These are phyloP conservation scores for Drosophila bunnanda DNA, from an alignment of 2,888 invertebrate species.

Conservation along the genomic window DNA sequence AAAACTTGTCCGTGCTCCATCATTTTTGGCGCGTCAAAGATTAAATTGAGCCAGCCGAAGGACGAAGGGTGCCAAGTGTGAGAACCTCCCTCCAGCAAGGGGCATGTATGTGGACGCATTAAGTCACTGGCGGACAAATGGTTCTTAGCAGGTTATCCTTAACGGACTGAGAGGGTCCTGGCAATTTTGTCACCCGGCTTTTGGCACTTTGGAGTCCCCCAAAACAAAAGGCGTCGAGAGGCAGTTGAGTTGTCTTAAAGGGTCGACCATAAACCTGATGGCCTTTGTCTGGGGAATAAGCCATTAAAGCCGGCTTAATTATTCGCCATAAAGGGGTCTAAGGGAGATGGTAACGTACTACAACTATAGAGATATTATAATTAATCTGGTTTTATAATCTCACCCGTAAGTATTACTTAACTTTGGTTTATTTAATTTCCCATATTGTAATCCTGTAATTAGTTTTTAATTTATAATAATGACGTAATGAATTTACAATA, in stretches of 20 bases:
- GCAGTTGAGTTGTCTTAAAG: slow-evolving; percentile 8
- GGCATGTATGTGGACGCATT: slow-evolving; percentile 25
- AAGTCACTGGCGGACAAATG: slow-evolving; percentile 39
- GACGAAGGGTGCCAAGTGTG: not conserved
- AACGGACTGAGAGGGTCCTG: not conserved
- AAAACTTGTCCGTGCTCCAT: slow-evolving; percentile 60
- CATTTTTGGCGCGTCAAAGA: slow-evolving; percentile 55
- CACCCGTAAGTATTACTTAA: not conserved
- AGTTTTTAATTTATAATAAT: not conserved
- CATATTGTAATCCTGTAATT: slow-evolving; percentile 10
- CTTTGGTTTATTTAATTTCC: not conserved
- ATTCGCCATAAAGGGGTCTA: not conserved
- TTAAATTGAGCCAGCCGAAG: slow-evolving; percentile 55
- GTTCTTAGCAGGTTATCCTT: slow-evolving; percentile 28
- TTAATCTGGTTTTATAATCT: not conserved
- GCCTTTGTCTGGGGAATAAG: slow-evolving; percentile 8
- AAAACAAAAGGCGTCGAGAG: slow-evolving; percentile 25
- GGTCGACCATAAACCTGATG: slow-evolving; percentile 25
- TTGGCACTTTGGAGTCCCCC: slow-evolving; percentile 21
- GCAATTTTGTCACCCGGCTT: slow-evolving; percentile 32
- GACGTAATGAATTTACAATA: slow-evolving; percentile 1
- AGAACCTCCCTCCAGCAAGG: not conserved
- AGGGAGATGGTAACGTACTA: too few species aligned
- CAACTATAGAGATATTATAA: not conserved
- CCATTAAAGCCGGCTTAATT: slow-evolving; percentile 25